Evolutionary conservation across 2,888 invertebrate genomes (phyloP).

Genomic region (Hofmannophila pseudospretella): DNA sequence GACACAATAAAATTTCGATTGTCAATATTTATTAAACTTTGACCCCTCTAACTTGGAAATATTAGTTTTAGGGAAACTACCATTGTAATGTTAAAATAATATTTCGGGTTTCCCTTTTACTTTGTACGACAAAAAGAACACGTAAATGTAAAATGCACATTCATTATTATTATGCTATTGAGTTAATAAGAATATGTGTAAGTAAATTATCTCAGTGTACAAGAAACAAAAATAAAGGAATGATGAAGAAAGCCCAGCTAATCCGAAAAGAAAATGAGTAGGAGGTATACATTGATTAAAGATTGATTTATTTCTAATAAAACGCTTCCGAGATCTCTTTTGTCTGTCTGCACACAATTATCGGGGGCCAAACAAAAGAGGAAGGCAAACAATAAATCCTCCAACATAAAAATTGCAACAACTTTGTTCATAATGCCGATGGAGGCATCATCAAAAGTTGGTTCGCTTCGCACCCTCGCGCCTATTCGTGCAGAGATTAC

Average conservation of each 20-base stretch:
- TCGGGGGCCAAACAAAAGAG: constrained; percentile 60
- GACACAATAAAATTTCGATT: constrained; percentile 52
- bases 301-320: constrained; percentile 58
- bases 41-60: constrained; percentile 17
- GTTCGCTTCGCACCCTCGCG: constrained; percentile 76
- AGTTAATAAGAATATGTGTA: too few relatives aligned
- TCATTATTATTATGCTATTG: too few relatives aligned
- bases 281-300: constrained; percentile 55
- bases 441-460: constrained; percentile 77
- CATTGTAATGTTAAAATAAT: constrained; percentile 9
- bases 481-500: constrained; percentile 78
- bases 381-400: constrained; percentile 70
- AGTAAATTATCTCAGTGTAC: too few relatives aligned
- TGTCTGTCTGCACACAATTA: constrained; percentile 63
- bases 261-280: constrained; percentile 41
- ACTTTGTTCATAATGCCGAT: constrained; percentile 76
- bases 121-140: too few relatives aligned
- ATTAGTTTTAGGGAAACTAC: constrained; percentile 17
- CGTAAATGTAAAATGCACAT: too few relatives aligned
- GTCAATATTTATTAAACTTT: constrained; percentile 43
- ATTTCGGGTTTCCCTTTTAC: too few relatives aligned
- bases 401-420: constrained; percentile 76
- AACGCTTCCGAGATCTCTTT: constrained; percentile 53
- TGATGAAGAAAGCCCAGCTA: constrained; percentile 21
- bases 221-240: too few relatives aligned